Evolutionary conservation across 2,797 vertebrate genomes (phyloP).

Genomic region (Anableps anableps): DNA sequence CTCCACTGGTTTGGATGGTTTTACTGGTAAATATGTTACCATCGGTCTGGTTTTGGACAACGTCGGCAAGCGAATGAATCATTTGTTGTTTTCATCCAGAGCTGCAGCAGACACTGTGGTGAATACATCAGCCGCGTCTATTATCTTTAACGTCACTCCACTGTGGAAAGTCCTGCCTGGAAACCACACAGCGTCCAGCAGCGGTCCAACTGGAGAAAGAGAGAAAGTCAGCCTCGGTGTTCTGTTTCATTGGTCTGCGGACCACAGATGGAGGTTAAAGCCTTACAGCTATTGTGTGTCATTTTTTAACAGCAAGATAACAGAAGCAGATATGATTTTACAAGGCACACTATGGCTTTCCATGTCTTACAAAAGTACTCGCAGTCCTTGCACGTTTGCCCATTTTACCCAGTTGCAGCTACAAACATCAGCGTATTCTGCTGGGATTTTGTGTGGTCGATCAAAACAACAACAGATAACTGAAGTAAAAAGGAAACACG

Average conservation of each 20-base stretch:
- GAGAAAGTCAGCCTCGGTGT: conserved; percentile 48
- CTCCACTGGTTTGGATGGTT: conserved; percentile 44
- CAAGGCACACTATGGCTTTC: conserved; percentile 45
- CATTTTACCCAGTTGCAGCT: neutral
- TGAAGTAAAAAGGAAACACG: neutral
- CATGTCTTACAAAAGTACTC: neutral
- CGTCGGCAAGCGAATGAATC: conserved; percentile 38
- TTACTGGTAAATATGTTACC: conserved; percentile 42
- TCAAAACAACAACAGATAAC: neutral
- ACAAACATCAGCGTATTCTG: neutral
- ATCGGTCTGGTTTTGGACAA: conserved; percentile 42
- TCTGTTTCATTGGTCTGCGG: conserved; percentile 41
- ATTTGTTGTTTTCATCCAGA: conserved; percentile 61
- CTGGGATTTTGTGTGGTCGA: neutral
- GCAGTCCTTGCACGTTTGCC: neutral
- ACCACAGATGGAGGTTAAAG: conserved; percentile 58
- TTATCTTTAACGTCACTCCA: conserved; percentile 61
- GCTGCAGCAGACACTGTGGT: conserved; percentile 57
- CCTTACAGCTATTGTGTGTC: conserved; percentile 58
- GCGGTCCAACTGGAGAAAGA: conserved; percentile 51
- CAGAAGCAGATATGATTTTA: conserved; percentile 52
- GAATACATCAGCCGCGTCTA: conserved; percentile 51
- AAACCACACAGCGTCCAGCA: conserved; percentile 50
- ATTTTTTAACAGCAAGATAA: conserved; percentile 53
- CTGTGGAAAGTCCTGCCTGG: conserved; percentile 57